Evolutionary conservation across 1,140 invertebrate genomes (phyloP).

Genomic region (Cyclargus thomasi): DNA sequence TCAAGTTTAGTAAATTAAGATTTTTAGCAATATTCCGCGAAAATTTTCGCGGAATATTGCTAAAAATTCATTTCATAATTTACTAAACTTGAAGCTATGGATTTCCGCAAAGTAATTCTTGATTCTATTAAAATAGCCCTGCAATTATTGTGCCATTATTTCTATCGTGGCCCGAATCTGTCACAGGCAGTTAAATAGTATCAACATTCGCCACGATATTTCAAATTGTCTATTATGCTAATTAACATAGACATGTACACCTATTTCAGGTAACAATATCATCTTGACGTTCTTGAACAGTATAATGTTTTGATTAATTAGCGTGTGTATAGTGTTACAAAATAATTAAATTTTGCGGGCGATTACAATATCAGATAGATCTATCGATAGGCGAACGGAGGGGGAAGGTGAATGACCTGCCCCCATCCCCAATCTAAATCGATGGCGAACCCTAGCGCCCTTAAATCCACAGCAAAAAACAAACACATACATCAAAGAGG

Average conservation of each 20-base stretch:
- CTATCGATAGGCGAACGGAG: neutral
- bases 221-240: neutral
- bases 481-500: neutral
- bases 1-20: no score
- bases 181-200: no score
- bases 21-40: no score
- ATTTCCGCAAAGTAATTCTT: no score
- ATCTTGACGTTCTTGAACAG: neutral
- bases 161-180: no score
- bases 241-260: neutral
- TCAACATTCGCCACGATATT: no score
- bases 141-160: no score
- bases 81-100: no score
- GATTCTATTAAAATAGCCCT: no score
- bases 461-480: neutral
- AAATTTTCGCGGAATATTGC: no score
- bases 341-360: neutral
- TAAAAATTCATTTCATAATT: no score
- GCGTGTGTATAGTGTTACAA: conserved; percentile 6
- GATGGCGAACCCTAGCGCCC: neutral
- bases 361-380: neutral
- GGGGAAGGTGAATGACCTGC: neutral
- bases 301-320: neutral
- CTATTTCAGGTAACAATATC: neutral
- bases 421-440: neutral